Evolutionary conservation across 2,888 invertebrate species (phyloP), one percentile per base, ranked within the genome.

Genomic region (Lasiommata megera): DNA sequence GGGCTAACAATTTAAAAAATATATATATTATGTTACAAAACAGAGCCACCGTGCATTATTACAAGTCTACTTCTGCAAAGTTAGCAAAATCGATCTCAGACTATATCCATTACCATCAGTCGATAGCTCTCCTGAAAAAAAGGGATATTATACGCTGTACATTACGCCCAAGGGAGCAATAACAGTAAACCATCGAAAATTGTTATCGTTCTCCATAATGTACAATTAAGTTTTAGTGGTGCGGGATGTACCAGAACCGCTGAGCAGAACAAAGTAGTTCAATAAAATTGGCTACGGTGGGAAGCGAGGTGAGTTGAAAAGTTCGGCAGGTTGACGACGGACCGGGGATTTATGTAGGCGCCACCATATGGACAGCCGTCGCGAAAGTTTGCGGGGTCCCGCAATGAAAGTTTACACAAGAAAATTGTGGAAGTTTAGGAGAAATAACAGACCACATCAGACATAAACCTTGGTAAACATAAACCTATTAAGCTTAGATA

Each of bases 251-350:
- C 72, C 70, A 63, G 63, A 72, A 69, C 57, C 62, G 53, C 48
- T 71, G 67, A 72, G 71, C 69, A 74, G 71, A 72, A 78, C 81
- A 81, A 83, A 80, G 81, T 83, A 84, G 82, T 85, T 83, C 80
- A 84, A 84, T 84, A 84, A 84, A 84, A 82, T 84, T 82, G 79
- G 79, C 79, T 80, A 80, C 73, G 72, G 72, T 73, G 70, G 80
- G 69, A 80, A 77, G 77, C 77, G 76, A 82, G 79, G 79, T 78
- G 82, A 23, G 23, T n/a, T 5, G 23, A 5, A 5, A 87, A 88
- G 82, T 87, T 87, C 80, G 84, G 82, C 86, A 87, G 86, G 83
- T 84, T 77, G 67, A 73, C 86, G 84, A 86, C 85, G 85, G 88
- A 85, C 79, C 76, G 77, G 77, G 77, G 87, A 34, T 87, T 87